Percentiles rank a stretch among this genome's conserved stretches.
phyloP scores from a whole-genome alignment of 1,140 invertebrate species.

The Drosophila fuyamai region DNA sequence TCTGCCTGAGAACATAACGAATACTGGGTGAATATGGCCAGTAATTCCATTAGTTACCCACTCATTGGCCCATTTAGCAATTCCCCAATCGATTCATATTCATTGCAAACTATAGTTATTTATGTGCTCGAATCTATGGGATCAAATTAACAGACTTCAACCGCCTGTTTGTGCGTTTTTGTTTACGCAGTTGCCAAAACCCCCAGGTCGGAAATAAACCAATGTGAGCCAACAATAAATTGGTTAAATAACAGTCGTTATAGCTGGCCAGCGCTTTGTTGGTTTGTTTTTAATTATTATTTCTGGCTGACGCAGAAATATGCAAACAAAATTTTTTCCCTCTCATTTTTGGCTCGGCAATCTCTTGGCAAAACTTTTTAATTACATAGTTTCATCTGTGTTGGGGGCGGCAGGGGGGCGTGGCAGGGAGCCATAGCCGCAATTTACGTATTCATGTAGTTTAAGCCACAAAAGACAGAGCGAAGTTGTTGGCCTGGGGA shows the following conservation, averaged over 20 bases:
- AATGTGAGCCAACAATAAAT: conserved; percentile 29
- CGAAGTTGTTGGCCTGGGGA: conserved; percentile 5
- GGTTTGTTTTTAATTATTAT: conserved; percentile 58
- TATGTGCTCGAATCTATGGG: conserved; percentile 28
- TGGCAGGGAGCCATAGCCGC: conserved; percentile 14
- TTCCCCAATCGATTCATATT: neutral
- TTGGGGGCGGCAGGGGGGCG: conserved; percentile 1
- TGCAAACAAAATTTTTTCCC: conserved; percentile 34
- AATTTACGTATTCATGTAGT: conserved; percentile 21
- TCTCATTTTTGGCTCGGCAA: conserved; percentile 19
- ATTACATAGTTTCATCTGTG: conserved; percentile 62
- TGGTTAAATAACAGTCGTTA: conserved; percentile 43
- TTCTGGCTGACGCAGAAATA: conserved; percentile 49
- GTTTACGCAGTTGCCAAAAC: conserved; percentile 7
- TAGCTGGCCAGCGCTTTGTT: conserved; percentile 12
- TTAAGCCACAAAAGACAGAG: conserved; percentile 5
- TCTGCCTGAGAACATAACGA: conserved; percentile 39
- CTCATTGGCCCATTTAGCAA: conserved; percentile 17
- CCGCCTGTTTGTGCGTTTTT: conserved; percentile 1
- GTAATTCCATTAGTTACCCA: conserved; percentile 7
- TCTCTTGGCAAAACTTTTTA: conserved; percentile 67
- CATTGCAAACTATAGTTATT: conserved; percentile 5
- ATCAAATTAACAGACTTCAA: conserved; percentile 33
- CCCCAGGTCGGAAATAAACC: conserved; percentile 10
- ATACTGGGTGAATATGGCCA: conserved; percentile 1